Evolutionary conservation across 2,797 vertebrate species (phyloP).

Genomic region (Pangasius sanitwongsei): DNA sequence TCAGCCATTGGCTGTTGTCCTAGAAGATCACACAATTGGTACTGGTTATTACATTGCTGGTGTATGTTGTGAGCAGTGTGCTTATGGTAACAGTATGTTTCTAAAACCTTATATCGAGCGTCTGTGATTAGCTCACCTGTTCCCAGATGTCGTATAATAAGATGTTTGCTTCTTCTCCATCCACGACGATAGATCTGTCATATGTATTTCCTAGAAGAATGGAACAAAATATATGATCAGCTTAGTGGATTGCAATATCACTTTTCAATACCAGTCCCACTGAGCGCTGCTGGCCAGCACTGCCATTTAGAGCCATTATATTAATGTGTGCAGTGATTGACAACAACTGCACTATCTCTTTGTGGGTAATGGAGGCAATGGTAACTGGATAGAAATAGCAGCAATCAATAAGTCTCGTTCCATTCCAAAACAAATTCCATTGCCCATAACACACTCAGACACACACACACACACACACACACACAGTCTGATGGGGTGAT

Average conservation of each 20-base stretch:
- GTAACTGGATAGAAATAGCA: slow-evolving; percentile 63
- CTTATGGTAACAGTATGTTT: background rate
- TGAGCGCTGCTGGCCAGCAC: background rate
- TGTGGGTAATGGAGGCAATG: slow-evolving; percentile 34
- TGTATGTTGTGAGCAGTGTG: background rate
- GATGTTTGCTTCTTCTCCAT: slow-evolving; percentile 93
- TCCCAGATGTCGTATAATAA: slow-evolving; percentile 96
- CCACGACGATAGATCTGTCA: slow-evolving; percentile 90
- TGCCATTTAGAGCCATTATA: slow-evolving; percentile 19
- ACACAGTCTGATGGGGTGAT: background rate
- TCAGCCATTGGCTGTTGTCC: slow-evolving; percentile 93
- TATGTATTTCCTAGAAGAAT: slow-evolving; percentile 87
- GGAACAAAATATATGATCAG: background rate
- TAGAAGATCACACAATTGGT: slow-evolving; percentile 57
- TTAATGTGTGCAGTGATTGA: slow-evolving; percentile 34
- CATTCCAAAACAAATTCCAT: slow-evolving; percentile 5
- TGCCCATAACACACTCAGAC: background rate
- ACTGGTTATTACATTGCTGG: background rate
- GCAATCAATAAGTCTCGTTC: slow-evolving; percentile 62
- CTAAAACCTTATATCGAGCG: background rate
- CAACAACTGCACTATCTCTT: slow-evolving; percentile 47
- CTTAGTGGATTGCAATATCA: background rate
- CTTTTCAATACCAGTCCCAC: background rate
- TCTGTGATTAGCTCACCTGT: slow-evolving; percentile 79
- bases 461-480: background rate